Evolutionary conservation across 2,888 invertebrate species (phyloP), one percentile per base, ranked within the genome.

Genomic region (Perithous albicinctus): DNA sequence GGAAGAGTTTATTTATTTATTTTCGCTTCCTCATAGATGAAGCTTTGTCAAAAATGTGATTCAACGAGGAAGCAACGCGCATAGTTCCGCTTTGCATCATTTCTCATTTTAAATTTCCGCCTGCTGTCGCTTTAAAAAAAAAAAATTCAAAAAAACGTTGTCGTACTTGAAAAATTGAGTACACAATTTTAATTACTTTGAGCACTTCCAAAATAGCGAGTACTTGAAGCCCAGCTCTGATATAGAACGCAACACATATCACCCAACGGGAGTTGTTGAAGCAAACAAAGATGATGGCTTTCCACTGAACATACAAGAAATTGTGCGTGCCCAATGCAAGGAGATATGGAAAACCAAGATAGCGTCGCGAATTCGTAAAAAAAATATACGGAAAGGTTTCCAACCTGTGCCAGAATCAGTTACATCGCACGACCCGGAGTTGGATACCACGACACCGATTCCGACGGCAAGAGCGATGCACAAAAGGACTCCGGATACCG

Each of bases 401-500:
- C 89, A 86, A 92, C 92, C 88, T 74, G 83, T 76, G 18, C 78
- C 86, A 7, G 48, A 72, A 1, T 84, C 56, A 5, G 84, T 59
- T 26, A 63, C 29, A 76, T 88, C 83, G 76, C 92, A 90, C 2
- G 86, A 73, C 35, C 84, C 84, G 46, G 85, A 84, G 80, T 90
- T 90, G 1, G 89, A 78, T 6, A 90, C 89, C 23, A 92, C 72
- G 12, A 92, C 88, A 29, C 89, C 91, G 70, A 94, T 91, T 32
- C 94, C 94, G 86, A 94, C 94, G 82, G 94, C 95, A 82, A 96
- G 93, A 18, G 95, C 95, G 85, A 95, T 93, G 77, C 95, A 94
- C 84, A 96, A 93, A 48, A 95, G 94, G 72, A 95, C 92, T 80
- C 95, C 95, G 83, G 95, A 94, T 61, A 95, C 93, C 80, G 95